Percentiles rank a stretch among this genome's conserved stretches.
These are phyloP conservation scores for Bostrychus sinensis DNA, from an alignment of 2,113 vertebrate genomes.

Conservation along the genomic window DNA sequence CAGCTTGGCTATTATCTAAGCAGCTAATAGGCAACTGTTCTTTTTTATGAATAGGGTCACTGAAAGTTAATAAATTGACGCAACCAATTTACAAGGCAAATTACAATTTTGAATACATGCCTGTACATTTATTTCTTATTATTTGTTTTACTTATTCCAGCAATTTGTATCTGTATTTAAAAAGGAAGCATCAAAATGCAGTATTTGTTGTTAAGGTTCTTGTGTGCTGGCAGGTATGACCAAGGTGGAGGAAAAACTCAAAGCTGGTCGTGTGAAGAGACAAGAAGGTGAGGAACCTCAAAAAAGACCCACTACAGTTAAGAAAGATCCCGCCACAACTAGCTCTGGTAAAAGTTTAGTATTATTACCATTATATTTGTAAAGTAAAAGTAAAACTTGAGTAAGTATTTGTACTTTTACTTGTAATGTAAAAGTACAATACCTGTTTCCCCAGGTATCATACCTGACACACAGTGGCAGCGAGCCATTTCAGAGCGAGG, in stretches of 20 bases:
- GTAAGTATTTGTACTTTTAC: too few relatives aligned
- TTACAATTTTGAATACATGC: too few relatives aligned
- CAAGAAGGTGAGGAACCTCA: conserved; percentile 85
- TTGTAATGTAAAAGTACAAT: too few relatives aligned
- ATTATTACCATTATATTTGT: too few relatives aligned
- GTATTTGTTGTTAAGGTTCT: conserved; percentile 26
- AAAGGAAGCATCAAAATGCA: not conserved
- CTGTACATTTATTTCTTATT: conserved; percentile 24
- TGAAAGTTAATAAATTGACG: too few relatives aligned
- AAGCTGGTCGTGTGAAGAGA: conserved; percentile 86
- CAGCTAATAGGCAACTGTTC: too few relatives aligned
- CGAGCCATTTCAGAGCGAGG: conserved; percentile 88
- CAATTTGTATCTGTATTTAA: conserved; percentile 13
- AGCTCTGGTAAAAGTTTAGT: conserved; percentile 69
- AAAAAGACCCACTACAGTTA: conserved; percentile 77
- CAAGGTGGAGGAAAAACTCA: conserved; percentile 94
- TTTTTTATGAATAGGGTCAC: too few relatives aligned
- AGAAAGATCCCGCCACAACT: conserved; percentile 77
- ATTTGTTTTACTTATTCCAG: conserved; percentile 17
- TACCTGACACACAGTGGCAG: conserved; percentile 89
- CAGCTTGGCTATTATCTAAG: not conserved
- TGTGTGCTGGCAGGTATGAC: conserved; percentile 83
- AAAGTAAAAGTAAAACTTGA: too few relatives aligned
- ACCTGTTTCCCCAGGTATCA: conserved; percentile 52
- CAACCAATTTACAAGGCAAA: too few relatives aligned